These are phyloP conservation scores for Coenobita brevimanus DNA, from an alignment of 1,140 invertebrate species.

Conservation along the genomic window DNA sequence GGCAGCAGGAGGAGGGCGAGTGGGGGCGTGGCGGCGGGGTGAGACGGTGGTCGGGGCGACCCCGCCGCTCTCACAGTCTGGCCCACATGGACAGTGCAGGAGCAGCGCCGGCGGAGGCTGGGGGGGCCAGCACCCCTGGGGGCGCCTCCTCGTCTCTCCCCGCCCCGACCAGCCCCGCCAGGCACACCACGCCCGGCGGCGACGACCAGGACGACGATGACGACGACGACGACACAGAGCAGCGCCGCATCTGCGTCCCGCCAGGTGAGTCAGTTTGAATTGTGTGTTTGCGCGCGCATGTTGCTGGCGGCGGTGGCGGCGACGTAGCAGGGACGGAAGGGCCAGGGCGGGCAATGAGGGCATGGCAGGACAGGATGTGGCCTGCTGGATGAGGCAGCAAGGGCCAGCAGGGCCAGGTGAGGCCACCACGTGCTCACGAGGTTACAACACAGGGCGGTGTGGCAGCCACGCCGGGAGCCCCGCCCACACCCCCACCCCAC, in stretches of 20 bases:
- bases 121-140: constrained; percentile 35
- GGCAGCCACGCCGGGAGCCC: neutral
- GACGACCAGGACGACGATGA: constrained; percentile 33
- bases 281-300: constrained; percentile 54
- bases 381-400: neutral
- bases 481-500: constrained; percentile 4
- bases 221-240: constrained; percentile 36
- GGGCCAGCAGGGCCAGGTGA: neutral
- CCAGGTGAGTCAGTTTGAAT: constrained; percentile 60
- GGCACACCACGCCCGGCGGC: constrained; percentile 14
- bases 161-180: constrained; percentile 10
- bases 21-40: constrained; percentile 53
- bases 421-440: constrained; percentile 23
- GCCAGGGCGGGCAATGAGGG: neutral
- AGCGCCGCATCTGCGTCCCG: constrained; percentile 42
- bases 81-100: constrained; percentile 49
- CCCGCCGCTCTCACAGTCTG: constrained; percentile 57
- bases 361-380: constrained; percentile 9
- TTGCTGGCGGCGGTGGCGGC: neutral
- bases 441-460: too few species aligned
- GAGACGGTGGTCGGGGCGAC: constrained; percentile 43
- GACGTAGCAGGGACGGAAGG: neutral
- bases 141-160: constrained; percentile 20
- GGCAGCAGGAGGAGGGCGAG: constrained; percentile 36
- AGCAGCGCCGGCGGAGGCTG: constrained; percentile 44